Evolutionary conservation across 2,888 invertebrate genomes (phyloP), one percentile per base, ranked within the genome.

Genomic region (Ephialtes manifestator): DNA sequence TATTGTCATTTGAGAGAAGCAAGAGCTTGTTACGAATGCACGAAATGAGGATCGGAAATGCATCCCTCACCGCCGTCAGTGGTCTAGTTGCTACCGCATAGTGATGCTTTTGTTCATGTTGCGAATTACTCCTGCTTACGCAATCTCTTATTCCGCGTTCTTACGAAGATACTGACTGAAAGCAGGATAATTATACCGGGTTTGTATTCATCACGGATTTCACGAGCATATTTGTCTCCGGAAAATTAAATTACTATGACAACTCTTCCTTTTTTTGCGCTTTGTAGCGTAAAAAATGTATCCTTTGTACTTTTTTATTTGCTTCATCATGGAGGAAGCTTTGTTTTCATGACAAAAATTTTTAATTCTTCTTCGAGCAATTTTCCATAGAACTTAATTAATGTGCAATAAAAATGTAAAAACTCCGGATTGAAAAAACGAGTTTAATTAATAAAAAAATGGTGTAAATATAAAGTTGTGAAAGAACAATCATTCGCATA

Each of bases 31-130:
- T 60, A 70, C 35, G 60, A 60, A 53, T 48, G 31, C 78, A 18
- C 70, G n/a, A 43, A 70, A 78, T 48, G 20, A 46, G 70, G 70
- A 78, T 78, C 70, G 70, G 55, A 68, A 68, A 68, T 48, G 18
- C 20, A 60, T 68, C 35, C 55, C 20, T 8, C 35, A 18, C 31
- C 28, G 13, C 60, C 20, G 39, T 39, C 10, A 13, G n/a, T 46
- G 60, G 60, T 63, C 43, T 35, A 46, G 68, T 31, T 58, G 68
- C 46, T 11, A 35, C 51, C 53, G 46, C 68, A n/a, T 10, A 13
- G 10, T 11, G 39, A 68, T 68, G 68, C 78, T 68, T 58, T 78
- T 70, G 78, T 78, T 77, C 39, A 35, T 60, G 15, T 68, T 31
- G 43, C 13, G 31, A 46, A 70, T 78, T 58, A 48, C 31, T 31